Percentiles rank a stretch among this genome's conserved stretches.
These are phyloP conservation scores for Drosophila infuscata DNA, from an alignment of 2,888 invertebrate species.

Conservation along the genomic window DNA sequence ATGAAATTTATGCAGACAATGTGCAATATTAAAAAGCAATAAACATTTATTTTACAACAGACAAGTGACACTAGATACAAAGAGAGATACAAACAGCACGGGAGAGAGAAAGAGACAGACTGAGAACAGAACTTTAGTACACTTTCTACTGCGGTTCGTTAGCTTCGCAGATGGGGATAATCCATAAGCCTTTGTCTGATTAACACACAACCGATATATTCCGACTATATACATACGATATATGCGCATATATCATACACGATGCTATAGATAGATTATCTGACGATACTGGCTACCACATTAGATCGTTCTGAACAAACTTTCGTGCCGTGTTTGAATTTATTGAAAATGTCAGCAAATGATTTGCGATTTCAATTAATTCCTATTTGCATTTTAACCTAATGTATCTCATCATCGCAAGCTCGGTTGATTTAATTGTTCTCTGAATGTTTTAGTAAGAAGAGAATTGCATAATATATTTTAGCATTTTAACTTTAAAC, in stretches of 20 bases:
- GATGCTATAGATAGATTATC: conserved; percentile 6
- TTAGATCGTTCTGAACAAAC: conserved; percentile 34
- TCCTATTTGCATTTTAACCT: conserved; percentile 16
- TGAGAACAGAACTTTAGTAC: conserved; percentile 1
- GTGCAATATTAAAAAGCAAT: conserved; percentile 81
- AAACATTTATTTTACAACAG: conserved; percentile 79
- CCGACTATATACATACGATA: conserved; percentile 3
- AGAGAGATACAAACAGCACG: background rate
- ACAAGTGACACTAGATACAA: conserved; percentile 63
- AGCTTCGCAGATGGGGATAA: conserved; percentile 21
- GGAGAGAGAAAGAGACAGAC: background rate
- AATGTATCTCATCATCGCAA: background rate
- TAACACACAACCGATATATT: conserved; percentile 47
- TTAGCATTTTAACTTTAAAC: background rate
- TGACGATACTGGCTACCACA: conserved; percentile 8
- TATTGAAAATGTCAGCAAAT: conserved; percentile 45
- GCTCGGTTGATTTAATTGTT: conserved; percentile 19
- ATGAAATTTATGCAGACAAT: conserved; percentile 81
- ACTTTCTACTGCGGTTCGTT: conserved; percentile 22
- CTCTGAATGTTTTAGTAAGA: background rate
- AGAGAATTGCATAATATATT: background rate
- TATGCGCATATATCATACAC: conserved; percentile 8
- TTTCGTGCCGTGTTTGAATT: conserved; percentile 28
- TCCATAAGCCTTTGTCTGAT: conserved; percentile 30
- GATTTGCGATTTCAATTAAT: conserved; percentile 55